Base-by-base conservation (phyloP, 2,113 vertebrate species). In the Podilymbus podiceps region DNA sequence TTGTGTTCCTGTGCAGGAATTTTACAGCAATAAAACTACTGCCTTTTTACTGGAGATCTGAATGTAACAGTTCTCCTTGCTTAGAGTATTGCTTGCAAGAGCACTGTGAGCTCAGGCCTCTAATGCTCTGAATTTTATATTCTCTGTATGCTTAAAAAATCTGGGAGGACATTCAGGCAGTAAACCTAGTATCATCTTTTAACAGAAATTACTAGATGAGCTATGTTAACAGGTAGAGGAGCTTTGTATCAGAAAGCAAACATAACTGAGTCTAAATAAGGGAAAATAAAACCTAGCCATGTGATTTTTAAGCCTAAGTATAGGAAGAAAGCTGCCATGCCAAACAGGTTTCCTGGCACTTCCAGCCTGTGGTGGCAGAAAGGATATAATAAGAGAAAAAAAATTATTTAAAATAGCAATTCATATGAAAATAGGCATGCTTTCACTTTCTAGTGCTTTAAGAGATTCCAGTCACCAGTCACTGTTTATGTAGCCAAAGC, bases 1-100 rank as follows among this genome's bases (percentile, higher is more conserved):
- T n/a, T 85, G 44, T 62, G 81, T 62, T 81, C 64, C 33, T 44
- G 28, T 42, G 79, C 67, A 35, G 44, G 59, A 12, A 21, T 67
- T n/a, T 73, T 35, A 46, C 53, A 53, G 64, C 63, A 50, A 3
- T 15, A 35, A 38, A 69, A 55, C 62, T 38, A 4, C 33, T 31
- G 85, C 74, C n/a, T 50, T 53, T 55, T 59, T 18, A 28, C 55
- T 55, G 53, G 53, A 71, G 64, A 90, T 9, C 55, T 86, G 62
- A 63, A 1, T 1, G 0, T 27, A 24, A n/a, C 6, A 0, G 49
- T 88, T 50, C 78, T 69, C 1, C 1, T 55, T 63, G 22, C 28
- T 42, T 40, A 19, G 22, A 42, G 18, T 21, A 25, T 27, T 59
- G 31, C 68, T 74, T 83, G n/a, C 22, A 12, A 84, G 75, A 86